Conservation (phyloP, 2,113 vertebrate species). For the Anser cygnoides region DNA sequence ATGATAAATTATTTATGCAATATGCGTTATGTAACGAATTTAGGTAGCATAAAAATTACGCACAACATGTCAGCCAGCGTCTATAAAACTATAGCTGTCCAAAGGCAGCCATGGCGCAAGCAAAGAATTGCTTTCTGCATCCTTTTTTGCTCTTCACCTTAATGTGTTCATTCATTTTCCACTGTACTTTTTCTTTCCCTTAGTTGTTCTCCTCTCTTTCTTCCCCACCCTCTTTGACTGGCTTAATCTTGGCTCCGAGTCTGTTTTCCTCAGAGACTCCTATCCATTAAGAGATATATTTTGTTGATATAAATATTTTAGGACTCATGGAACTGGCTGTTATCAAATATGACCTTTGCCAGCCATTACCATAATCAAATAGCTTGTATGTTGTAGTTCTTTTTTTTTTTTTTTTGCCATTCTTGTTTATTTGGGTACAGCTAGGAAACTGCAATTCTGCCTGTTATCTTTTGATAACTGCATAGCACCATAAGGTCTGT, state of each 20-base stretch:
- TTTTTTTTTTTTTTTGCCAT: neutral
- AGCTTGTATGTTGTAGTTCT: neutral
- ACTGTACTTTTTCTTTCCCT: neutral
- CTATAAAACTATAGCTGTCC: neutral
- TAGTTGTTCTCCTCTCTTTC: neutral
- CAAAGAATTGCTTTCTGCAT: neutral
- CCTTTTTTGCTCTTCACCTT: neutral
- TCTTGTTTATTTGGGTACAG: neutral
- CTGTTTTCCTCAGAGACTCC: neutral
- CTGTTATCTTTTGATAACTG: conserved; percentile 6
- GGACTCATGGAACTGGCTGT: neutral
- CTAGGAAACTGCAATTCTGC: neutral
- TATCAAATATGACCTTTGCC: conserved; percentile 29
- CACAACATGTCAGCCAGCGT: neutral
- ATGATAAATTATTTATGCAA: neutral
- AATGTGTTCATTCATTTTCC: neutral
- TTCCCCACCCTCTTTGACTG: neutral
- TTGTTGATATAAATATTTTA: conserved; percentile 24
- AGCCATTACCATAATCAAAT: conserved; percentile 11
- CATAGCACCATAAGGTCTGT: neutral
- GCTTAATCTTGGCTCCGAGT: neutral
- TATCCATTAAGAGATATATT: neutral
- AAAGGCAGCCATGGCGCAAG: neutral
- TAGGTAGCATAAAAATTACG: neutral
- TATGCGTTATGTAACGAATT: neutral